Base-by-base conservation (phyloP, 2,113 vertebrate genomes). In the Poecilia latipinna region DNA sequence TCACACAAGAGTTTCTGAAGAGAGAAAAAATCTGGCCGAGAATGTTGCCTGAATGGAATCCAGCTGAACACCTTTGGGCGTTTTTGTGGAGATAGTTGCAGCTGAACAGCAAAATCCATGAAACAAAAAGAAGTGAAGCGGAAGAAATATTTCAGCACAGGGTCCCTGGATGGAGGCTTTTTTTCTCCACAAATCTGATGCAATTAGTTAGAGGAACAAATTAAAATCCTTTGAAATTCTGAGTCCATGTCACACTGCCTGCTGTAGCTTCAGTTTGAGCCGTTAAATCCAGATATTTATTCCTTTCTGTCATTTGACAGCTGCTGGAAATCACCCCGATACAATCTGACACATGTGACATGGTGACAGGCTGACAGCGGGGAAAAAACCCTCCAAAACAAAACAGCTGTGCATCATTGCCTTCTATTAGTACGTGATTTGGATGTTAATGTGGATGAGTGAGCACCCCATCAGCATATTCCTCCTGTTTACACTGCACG, bases 361-460 rank as follows among this genome's bases (percentile, higher is more conserved):
- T 80, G 37, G 48, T 35, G 68, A 73, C 79, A 61, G n/a, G 44
- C 67, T 51, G 62, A 74, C 12, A 68, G 32, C 68, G 72, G 66
- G 32, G 33, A 28, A 70, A 39, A 67, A 51, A 63, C 32, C 33
- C 6, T 15, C 48, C 32, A 42, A 75, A 86, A 80, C 48, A 72
- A 86, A 84, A 44, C 78, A 77, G 78, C 76, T 62, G 76, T 70
- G 78, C 68, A 80, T 86, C 69, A 72, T 71, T 28, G 82, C 65
- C 70, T 80, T 61, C 72, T 35, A 35, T 71, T 62, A 68, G 72
- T 54, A 29, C 63, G 79, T 54, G 81, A 77, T 77, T 71, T 77
- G 79, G 68, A 84, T 84, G 70, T 60, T 80, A 82, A 88, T 82
- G 68, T 71, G 76, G 74, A 75, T 70, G 82, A 84, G 68, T 60